Evolutionary conservation across 2,113 vertebrate genomes (phyloP).

Genomic region (Macrotis lagotis): DNA sequence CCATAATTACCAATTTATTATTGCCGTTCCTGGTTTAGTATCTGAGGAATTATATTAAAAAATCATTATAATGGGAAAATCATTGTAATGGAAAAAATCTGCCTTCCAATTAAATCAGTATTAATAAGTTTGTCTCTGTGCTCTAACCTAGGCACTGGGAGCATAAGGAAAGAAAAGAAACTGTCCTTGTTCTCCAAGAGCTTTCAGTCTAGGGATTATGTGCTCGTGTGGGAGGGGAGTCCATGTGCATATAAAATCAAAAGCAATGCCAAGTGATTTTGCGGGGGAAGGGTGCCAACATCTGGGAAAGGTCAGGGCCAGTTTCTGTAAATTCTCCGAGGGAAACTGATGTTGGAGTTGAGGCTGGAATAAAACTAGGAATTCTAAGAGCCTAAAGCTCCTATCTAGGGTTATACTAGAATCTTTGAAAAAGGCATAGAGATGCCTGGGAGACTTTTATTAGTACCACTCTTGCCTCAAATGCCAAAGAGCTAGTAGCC

Average conservation of each 20-base stretch:
- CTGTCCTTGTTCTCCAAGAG: not conserved
- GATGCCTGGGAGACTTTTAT: not conserved
- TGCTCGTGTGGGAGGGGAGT: not conserved
- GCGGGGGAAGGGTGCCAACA: not conserved
- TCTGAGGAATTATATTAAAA: not conserved
- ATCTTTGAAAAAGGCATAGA: not conserved
- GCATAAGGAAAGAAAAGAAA: not conserved
- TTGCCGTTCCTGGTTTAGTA: constrained; percentile 21
- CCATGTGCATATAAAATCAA: not conserved
- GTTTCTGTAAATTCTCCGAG: not conserved
- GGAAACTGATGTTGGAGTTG: not conserved
- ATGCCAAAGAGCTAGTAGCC: not conserved
- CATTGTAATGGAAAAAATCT: not conserved
- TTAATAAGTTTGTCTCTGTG: not conserved
- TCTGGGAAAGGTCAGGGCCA: not conserved
- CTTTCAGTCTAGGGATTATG: not conserved
- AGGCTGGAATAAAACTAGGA: not conserved
- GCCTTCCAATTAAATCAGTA: not conserved
- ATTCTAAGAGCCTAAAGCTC: not conserved
- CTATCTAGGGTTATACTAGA: not conserved
- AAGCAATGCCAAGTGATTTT: not conserved
- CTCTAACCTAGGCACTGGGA: not conserved
- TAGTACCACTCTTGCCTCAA: not conserved
- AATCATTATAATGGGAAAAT: not conserved
- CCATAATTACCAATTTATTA: too few species aligned